A percentile compares a stretch with the other conserved stretches of the same genome.
These are phyloP conservation scores for Sceloporus tristichus DNA, from an alignment of 2,113 vertebrate species.

Conservation along the genomic window DNA sequence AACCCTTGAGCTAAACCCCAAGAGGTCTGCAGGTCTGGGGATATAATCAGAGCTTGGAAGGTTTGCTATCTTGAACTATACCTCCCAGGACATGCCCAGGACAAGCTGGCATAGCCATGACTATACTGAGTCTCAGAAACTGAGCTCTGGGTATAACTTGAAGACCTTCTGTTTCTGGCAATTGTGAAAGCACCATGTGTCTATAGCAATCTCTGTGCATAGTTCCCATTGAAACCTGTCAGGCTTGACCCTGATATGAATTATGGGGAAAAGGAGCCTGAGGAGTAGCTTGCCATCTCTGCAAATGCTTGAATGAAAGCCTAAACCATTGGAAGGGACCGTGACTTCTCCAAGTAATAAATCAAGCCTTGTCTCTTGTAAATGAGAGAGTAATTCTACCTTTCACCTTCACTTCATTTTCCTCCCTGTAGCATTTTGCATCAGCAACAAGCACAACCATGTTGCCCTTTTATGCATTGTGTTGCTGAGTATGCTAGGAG, in stretches of 20 bases:
- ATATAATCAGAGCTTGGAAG: neutral
- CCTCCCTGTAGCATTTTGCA: neutral
- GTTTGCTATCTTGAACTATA: no score
- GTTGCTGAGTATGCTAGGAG: no score
- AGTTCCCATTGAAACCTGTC: neutral
- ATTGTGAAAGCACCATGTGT: neutral
- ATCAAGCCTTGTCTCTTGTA: neutral
- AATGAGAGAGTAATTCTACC: neutral
- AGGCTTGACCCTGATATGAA: neutral
- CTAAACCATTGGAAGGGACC: neutral
- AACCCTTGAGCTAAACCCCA: neutral
- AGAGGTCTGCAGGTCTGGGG: neutral
- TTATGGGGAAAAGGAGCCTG: neutral
- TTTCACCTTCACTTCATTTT: neutral
- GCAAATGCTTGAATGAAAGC: slow-evolving; percentile 23
- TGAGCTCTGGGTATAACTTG: neutral
- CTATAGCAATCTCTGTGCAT: neutral
- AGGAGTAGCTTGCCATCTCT: neutral
- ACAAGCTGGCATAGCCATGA: no score
- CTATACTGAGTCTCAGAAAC: no score
- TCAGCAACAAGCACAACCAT: neutral
- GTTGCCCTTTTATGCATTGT: neutral
- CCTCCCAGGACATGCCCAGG: no score
- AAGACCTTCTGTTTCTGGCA: neutral
- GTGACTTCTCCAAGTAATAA: neutral